Evolutionary conservation across 2,113 vertebrate genomes (phyloP).

Genomic region (Trichomycterus rosablanca): DNA sequence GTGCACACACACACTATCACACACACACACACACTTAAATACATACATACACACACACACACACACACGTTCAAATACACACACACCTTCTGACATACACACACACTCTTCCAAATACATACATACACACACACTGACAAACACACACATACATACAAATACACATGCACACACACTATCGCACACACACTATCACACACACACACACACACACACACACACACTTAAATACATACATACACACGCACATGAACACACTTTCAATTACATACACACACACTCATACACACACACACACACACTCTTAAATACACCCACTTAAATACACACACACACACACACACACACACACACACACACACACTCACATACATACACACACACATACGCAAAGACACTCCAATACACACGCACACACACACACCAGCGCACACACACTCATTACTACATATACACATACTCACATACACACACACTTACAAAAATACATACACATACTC

Average conservation of each 20-base stretch:
- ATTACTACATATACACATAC: background rate
- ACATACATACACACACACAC: background rate
- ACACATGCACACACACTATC: slow-evolving; percentile 4
- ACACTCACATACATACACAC: slow-evolving; percentile 8
- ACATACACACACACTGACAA: background rate
- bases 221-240: too few relatives aligned
- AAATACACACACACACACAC: background rate
- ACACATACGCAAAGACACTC: too few relatives aligned
- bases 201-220: too few relatives aligned
- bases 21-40: background rate
- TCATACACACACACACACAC: background rate
- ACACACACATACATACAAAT: background rate
- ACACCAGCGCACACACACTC: background rate
- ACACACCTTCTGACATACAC: too few relatives aligned
- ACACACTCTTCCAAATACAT: background rate
- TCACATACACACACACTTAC: background rate
- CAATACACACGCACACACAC: background rate
- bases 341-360: too few relatives aligned
- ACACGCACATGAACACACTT: background rate
- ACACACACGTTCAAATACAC: slow-evolving; percentile 7
- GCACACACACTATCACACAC: background rate
- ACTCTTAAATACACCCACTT: background rate
- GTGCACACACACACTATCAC: background rate
- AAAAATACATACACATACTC: too few relatives aligned
- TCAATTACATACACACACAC: background rate